Percentiles rank a stretch among this genome's conserved stretches.
Conservation (phyloP, 2,113 vertebrate genomes). For the Cairina moschata region DNA sequence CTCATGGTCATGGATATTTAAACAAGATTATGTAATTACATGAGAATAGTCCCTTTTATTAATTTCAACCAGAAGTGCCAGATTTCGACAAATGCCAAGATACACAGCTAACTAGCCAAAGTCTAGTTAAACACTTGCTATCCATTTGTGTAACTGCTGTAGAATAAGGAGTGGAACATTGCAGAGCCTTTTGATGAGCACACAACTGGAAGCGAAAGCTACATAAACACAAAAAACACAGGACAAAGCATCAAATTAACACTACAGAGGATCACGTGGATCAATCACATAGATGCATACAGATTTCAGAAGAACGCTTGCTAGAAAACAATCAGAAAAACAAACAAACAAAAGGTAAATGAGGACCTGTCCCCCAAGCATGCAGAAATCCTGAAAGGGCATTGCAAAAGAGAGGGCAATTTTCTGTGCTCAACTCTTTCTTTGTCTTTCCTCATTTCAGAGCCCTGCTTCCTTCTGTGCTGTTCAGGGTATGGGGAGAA, state of each 20-base stretch:
- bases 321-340: neutral
- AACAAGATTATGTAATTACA: neutral
- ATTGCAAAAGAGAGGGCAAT: neutral
- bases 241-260: neutral
- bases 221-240: neutral
- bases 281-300: fast-evolving
- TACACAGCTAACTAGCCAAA: neutral
- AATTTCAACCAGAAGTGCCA: neutral
- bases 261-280: neutral
- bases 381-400: neutral
- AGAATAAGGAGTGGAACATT: neutral
- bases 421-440: neutral
- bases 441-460: neutral
- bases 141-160: neutral
- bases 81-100: neutral
- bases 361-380: neutral
- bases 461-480: fast-evolving
- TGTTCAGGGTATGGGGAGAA: neutral
- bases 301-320: neutral
- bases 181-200: neutral
- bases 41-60: neutral
- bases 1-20: neutral
- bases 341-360: neutral
- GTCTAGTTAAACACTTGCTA: neutral
- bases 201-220: neutral